A percentile compares a stretch with the other conserved stretches of the same genome.
Conservation (phyloP, 2,797 vertebrate species). For the Tenualosa thibaudeaui region DNA sequence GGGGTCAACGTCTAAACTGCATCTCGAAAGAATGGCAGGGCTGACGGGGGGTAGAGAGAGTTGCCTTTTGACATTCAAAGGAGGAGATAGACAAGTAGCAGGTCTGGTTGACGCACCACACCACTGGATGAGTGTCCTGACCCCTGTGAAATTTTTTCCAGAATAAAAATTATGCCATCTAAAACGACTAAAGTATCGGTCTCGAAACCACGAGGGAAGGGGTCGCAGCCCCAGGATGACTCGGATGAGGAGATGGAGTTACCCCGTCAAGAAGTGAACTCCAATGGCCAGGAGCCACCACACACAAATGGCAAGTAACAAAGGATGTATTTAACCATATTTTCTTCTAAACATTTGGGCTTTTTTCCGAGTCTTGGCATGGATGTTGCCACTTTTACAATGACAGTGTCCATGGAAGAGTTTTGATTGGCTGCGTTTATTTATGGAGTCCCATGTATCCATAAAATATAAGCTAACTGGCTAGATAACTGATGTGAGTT, state of each 20-base stretch:
- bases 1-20: constrained; percentile 22
- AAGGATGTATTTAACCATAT: constrained; percentile 71
- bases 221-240: constrained; percentile 74
- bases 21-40: constrained; percentile 39
- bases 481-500: constrained; percentile 54
- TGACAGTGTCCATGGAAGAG: constrained; percentile 56
- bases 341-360: background rate
- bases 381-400: background rate
- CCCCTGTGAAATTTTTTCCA: constrained; percentile 58
- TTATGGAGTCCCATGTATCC: constrained; percentile 15
- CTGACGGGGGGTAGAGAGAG: constrained; percentile 39
- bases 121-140: constrained; percentile 27
- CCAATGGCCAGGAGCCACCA: constrained; percentile 70
- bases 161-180: constrained; percentile 81
- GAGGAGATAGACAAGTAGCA: constrained; percentile 28
- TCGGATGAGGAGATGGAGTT: constrained; percentile 76
- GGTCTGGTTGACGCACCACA: background rate
- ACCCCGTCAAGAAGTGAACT: constrained; percentile 67
- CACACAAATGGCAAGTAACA: constrained; percentile 78
- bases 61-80: constrained; percentile 15
- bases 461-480: constrained; percentile 60
- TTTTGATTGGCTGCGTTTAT: constrained; percentile 54
- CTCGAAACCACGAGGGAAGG: constrained; percentile 73
- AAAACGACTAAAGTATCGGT: constrained; percentile 84
- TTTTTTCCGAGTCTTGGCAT: background rate